Conservation (phyloP, 37 sponge, comb jelly and placozoan species). For the Spongilla lacustris region DNA sequence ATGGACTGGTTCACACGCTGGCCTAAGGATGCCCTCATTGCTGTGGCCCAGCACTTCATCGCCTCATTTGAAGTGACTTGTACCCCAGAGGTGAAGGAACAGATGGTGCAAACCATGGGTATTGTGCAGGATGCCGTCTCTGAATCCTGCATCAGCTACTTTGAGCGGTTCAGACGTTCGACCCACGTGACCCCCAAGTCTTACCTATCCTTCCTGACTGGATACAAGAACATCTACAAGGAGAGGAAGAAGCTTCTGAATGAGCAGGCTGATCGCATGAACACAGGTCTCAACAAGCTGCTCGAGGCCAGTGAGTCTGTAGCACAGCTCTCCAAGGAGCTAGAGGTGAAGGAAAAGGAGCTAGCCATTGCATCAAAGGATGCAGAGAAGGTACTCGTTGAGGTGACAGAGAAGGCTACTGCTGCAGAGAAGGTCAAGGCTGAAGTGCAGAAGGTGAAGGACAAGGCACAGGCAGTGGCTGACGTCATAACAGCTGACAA, state of each 20-base stretch:
- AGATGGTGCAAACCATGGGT: constrained; percentile 96
- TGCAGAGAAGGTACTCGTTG: constrained; percentile 93
- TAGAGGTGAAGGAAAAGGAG: constrained; percentile 96
- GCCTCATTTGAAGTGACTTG: constrained; percentile 83
- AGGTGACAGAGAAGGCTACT: constrained; percentile 95
- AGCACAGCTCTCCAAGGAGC: constrained; percentile 82
- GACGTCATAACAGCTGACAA: constrained; percentile 95
- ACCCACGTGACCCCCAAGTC: constrained; percentile 99
- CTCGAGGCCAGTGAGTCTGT: constrained; percentile 93
- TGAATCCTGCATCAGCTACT: constrained; percentile 95
- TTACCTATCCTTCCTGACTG: constrained; percentile 95
- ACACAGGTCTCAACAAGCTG: constrained; percentile 94
- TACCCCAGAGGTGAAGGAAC: constrained; percentile 79
- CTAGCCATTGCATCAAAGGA: constrained; percentile 87
- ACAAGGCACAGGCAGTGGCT: constrained; percentile 96
- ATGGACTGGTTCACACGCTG: constrained; percentile 99
- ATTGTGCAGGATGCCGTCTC: constrained; percentile 97
- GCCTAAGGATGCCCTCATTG: constrained; percentile 99
- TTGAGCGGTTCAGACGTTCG: constrained; percentile 92
- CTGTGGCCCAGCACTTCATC: constrained; percentile 97
- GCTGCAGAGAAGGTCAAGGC: constrained; percentile 99
- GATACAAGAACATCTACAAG: constrained; percentile 91
- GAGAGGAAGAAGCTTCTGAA: constrained; percentile 83
- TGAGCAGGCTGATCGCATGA: constrained; percentile 92
- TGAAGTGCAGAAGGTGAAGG: constrained; percentile 97